A percentile compares a stretch with the other conserved stretches of the same genome.
Evolutionary conservation across 2,797 vertebrate species (phyloP).

Genomic region (Crocodylus rhombifer): DNA sequence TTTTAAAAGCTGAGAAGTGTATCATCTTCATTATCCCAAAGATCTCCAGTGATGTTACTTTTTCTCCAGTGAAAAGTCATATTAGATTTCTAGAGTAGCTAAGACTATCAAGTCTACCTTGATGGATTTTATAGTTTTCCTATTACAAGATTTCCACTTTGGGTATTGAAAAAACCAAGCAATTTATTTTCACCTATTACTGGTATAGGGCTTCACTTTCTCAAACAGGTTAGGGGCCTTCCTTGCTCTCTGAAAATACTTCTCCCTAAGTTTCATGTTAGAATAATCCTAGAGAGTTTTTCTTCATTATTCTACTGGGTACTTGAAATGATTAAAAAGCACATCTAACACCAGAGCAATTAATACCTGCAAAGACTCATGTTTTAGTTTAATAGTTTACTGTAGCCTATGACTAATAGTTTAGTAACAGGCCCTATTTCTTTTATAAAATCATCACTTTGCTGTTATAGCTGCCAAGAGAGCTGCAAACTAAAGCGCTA

Average conservation of each 20-base stretch:
- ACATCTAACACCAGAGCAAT: slow-evolving; percentile 68
- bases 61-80: not conserved
- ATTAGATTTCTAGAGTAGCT: slow-evolving; percentile 1
- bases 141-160: slow-evolving; percentile 74
- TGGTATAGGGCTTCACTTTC: slow-evolving; percentile 66
- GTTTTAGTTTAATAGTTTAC: not conserved
- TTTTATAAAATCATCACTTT: slow-evolving; percentile 36
- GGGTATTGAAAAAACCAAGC: slow-evolving; percentile 69
- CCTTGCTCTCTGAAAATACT: slow-evolving; percentile 65
- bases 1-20: slow-evolving; percentile 57
- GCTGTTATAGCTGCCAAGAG: slow-evolving; percentile 38
- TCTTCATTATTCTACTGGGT: slow-evolving; percentile 73
- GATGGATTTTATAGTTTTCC: slow-evolving; percentile 70
- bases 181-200: slow-evolving; percentile 73
- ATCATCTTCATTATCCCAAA: slow-evolving; percentile 71
- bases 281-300: slow-evolving; percentile 51
- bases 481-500: slow-evolving; percentile 39
- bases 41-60: slow-evolving; percentile 57
- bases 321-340: slow-evolving; percentile 76
- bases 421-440: slow-evolving; percentile 60
- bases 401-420: too few species aligned
- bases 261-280: slow-evolving; percentile 58
- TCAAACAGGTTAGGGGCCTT: slow-evolving; percentile 70
- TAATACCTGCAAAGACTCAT: slow-evolving; percentile 46
- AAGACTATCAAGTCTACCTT: slow-evolving; percentile 61